These are phyloP conservation scores for Apotomis turbidana DNA, from an alignment of 2,888 invertebrate species.

Conservation along the genomic window DNA sequence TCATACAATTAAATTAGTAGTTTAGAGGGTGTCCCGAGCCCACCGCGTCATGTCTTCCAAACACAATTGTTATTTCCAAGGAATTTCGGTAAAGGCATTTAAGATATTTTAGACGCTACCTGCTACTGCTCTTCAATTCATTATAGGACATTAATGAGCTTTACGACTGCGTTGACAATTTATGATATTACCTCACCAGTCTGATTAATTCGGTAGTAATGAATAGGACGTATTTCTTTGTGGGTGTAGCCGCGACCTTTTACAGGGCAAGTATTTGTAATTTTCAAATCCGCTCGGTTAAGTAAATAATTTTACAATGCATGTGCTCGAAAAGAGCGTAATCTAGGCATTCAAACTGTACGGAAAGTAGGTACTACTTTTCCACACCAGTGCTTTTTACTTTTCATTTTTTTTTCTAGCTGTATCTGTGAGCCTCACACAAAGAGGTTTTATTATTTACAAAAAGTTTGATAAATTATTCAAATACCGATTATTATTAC, in stretches of 20 bases:
- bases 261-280: constrained; percentile 35
- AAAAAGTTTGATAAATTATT: too few relatives aligned
- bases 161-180: constrained; percentile 64
- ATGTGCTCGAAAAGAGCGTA: too few relatives aligned
- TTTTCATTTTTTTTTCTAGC: too few relatives aligned
- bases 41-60: constrained; percentile 49
- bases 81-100: constrained; percentile 56
- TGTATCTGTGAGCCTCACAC: too few relatives aligned
- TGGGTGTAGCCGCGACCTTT: constrained; percentile 47
- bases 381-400: too few relatives aligned
- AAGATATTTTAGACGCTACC: constrained; percentile 70
- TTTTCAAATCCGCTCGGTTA: constrained; percentile 35
- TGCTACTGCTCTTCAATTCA: constrained; percentile 78
- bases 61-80: constrained; percentile 68
- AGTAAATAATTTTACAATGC: constrained; percentile 13
- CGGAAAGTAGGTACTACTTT: too few relatives aligned
- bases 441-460: too few relatives aligned
- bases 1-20: constrained; percentile 65
- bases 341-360: too few relatives aligned
- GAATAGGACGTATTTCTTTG: constrained; percentile 60
- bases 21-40: constrained; percentile 58
- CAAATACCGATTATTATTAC: too few relatives aligned
- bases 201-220: constrained; percentile 76
- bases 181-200: constrained; percentile 59
- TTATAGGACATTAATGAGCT: constrained; percentile 76